A percentile compares a stretch with the other conserved stretches of the same genome.
Evolutionary conservation across 2,113 vertebrate species (phyloP).

Genomic region (Entelurus aequoreus): DNA sequence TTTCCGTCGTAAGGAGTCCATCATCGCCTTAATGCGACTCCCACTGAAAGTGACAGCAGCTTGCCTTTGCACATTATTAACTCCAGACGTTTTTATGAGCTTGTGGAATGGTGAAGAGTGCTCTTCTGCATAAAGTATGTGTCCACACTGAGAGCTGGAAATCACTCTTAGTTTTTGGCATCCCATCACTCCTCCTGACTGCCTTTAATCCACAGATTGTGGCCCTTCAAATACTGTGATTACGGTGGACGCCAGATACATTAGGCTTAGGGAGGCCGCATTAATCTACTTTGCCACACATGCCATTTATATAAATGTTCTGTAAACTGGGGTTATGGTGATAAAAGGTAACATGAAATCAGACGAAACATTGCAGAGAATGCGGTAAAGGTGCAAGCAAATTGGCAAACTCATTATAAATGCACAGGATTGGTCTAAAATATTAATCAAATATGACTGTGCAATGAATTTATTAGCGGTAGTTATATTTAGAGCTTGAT

Average conservation of each 20-base stretch:
- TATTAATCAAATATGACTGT: conserved; percentile 63
- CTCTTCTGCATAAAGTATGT: conserved; percentile 60
- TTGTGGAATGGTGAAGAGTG: conserved; percentile 45
- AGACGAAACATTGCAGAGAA: conserved; percentile 45
- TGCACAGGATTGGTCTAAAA: conserved; percentile 56
- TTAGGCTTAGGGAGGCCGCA: conserved; percentile 18
- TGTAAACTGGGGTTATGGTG: conserved; percentile 46
- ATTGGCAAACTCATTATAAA: conserved; percentile 61
- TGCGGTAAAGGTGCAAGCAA: conserved; percentile 42
- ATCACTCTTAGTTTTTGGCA: conserved; percentile 26
- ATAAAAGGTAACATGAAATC: conserved; percentile 43
- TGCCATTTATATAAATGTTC: conserved; percentile 45
- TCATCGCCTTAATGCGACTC: conserved; percentile 64
- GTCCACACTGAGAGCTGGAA: neutral
- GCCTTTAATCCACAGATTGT: conserved; percentile 8
- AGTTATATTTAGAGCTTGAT: conserved; percentile 33
- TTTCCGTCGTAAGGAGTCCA: conserved; percentile 63
- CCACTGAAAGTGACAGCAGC: conserved; percentile 56
- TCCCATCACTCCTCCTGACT: conserved; percentile 19
- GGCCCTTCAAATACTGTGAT: conserved; percentile 18
- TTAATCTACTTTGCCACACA: conserved; percentile 27
- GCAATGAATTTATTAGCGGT: conserved; percentile 51
- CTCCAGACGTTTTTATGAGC: conserved; percentile 61
- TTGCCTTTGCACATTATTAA: conserved; percentile 59
- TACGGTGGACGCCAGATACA: conserved; percentile 22